Base-by-base conservation (phyloP, 2,113 vertebrate genomes). In the human (Homo sapiens) region DNA sequence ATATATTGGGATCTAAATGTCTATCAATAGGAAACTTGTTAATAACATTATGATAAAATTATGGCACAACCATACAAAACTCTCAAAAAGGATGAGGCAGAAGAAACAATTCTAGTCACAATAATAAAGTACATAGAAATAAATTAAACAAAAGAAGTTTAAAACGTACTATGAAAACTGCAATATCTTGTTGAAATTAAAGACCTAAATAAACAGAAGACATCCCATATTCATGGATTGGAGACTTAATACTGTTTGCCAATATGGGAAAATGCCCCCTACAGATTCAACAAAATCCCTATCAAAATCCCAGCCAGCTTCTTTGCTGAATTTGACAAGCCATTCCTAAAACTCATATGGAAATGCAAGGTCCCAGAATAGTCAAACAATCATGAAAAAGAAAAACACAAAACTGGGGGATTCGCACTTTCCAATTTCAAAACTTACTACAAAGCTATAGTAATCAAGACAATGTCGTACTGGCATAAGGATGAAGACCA, bases 401-500 rank as follows among this genome's bases (percentile, higher is more conserved):
- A n/a, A n/a, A 68, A 68, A 40, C 6, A 48, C 8, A 83, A 68
- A 80, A 90, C 0, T 59, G 38, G 25, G 79, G 17, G 43, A 91
- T 23, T 83, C 70, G 55, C 1, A 86, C 17, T 72, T 86, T 48
- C 38, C 79, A 43, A 90, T 64, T 95, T 89, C 57, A 82, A 89
- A 93, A 96, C n/a, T 81, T 92, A 92, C 11, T 78, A 76, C 83
- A 93, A 96, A 86, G n/a, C 35, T 68, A 80, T 8, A 93, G 10
- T 78, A 93, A 89, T 79, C n/a, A 86, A 79, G 10, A 76, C 48
- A 48, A 38, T 48, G 66, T 93, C 22, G 9, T 78, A 55, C 13
- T 18, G 22, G 43, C 80, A 89, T 22, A 61, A 48, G 18, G 11
- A 66, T 16, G 52, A 3, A 55, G 32, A 72, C 76, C 30, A 23